A percentile compares a stretch with the other conserved stretches of the same genome.
Evolutionary conservation across 2,113 vertebrate genomes (phyloP).

Genomic region (Gadus chalcogrammus): DNA sequence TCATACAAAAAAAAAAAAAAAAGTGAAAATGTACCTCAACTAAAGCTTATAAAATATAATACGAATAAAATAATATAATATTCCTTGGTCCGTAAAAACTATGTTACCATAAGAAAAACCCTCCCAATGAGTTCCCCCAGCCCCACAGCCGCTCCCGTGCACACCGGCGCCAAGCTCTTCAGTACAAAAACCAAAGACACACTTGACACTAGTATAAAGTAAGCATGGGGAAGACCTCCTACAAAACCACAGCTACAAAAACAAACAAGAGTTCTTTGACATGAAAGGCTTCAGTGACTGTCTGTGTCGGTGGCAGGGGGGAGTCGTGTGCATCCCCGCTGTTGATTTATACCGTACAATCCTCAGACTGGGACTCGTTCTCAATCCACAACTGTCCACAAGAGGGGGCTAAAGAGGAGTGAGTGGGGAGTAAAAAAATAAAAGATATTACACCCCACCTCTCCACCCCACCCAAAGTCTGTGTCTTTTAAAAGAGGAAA

Average conservation of each 20-base stretch:
- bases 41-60: slow-evolving; percentile 92
- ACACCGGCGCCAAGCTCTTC: slow-evolving; percentile 71
- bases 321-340: slow-evolving; percentile 7
- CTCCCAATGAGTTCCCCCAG: not conserved
- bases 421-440: not conserved
- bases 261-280: slow-evolving; percentile 69
- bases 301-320: not conserved
- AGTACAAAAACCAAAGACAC: slow-evolving; percentile 56
- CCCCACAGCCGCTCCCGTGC: slow-evolving; percentile 58
- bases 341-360: slow-evolving; percentile 7
- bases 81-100: slow-evolving; percentile 94
- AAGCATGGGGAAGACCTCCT: slow-evolving; percentile 28
- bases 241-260: slow-evolving; percentile 46
- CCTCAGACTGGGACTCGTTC: slow-evolving; percentile 7
- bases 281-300: slow-evolving; percentile 51
- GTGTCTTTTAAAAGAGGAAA: not conserved
- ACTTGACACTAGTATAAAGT: slow-evolving; percentile 23
- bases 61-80: slow-evolving; percentile 72
- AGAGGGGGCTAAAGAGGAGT: slow-evolving; percentile 46
- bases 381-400: slow-evolving; percentile 65
- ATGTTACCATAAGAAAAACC: slow-evolving; percentile 69
- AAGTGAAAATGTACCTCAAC: slow-evolving; percentile 92
- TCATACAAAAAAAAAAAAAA: slow-evolving; percentile 78
- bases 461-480: not conserved
- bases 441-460: not conserved